Evolutionary conservation across 1,140 invertebrate genomes (phyloP), one percentile per base, ranked within the genome.

Genomic region (Mactra quadrangularis): DNA sequence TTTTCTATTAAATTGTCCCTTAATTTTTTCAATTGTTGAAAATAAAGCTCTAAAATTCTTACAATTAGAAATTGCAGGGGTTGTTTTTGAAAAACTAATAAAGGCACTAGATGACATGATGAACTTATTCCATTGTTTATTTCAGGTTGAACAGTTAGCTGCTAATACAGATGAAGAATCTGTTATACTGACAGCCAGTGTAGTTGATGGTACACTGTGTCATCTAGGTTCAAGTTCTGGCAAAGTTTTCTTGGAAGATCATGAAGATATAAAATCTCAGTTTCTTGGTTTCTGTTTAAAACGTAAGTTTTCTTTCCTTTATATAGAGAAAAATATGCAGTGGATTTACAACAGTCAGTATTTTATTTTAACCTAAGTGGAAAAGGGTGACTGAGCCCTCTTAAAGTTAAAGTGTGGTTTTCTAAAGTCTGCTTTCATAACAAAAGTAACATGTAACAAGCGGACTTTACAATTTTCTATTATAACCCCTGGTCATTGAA

Each of bases 231-330:
- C 70, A 38, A 47, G 55, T 33, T 72, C 70, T 13, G 70, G 70
- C 17, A 72, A 72, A 29, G 53, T 72, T 6, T 72, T 72, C 70
- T 17, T 72, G 6, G 70, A 72, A 27, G 70, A 72, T 27, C 70
- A 72, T 57, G 70, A 72, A n/a, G 70, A 72, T 57, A 72, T 72
- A 31, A 72, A 72, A 29, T 72, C 70, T 3, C 70, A 72, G 70
- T 72, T 72, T 25, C 70, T 55, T 4, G 70, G 70, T 50, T 72
- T 72, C 53, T 72, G 50, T 35, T 47, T 55, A 15, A 72, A 55
- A 57, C 31, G 50, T 72, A 41, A 55, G 50, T 38, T n/a, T n/a
- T n/a, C n/a, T 50, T 50, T 50, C 47, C 47, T 50, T 19, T 50
- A 50, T 50, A 19, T 13, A 50, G 19, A 50, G 47, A 50, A 50